These are phyloP conservation scores for Drosophila parvula DNA, from an alignment of 1,140 invertebrate genomes.

Conservation along the genomic window DNA sequence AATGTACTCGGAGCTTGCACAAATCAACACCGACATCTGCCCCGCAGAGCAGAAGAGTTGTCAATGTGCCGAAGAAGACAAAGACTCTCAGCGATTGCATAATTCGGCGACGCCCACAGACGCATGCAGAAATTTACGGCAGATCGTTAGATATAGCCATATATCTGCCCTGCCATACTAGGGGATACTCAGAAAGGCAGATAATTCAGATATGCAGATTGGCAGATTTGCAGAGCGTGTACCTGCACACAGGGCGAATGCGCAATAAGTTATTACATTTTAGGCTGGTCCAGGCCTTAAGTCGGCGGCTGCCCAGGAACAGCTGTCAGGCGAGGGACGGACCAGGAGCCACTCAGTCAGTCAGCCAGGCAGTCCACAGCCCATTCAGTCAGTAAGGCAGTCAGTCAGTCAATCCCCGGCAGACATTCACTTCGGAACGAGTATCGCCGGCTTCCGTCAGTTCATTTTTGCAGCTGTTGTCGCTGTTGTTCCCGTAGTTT, in stretches of 20 bases:
- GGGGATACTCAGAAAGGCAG: conserved; percentile 14
- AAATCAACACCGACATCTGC: conserved; percentile 34
- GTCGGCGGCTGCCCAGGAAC: conserved; percentile 30
- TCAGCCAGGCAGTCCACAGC: conserved; percentile 32
- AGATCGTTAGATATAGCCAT: conserved; percentile 37
- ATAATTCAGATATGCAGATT: conserved; percentile 31
- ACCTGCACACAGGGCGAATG: conserved; percentile 42
- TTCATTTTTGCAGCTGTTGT: conserved; percentile 68
- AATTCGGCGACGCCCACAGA: conserved; percentile 57
- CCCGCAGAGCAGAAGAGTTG: conserved; percentile 38
- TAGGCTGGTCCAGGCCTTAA: conserved; percentile 29
- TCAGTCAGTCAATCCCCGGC: conserved; percentile 22
- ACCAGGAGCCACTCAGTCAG: conserved; percentile 28
- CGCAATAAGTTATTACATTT: conserved; percentile 51
- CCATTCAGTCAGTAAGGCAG: conserved; percentile 42
- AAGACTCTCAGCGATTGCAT: conserved; percentile 64
- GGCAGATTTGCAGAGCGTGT: conserved; percentile 3
- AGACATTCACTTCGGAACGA: conserved; percentile 55
- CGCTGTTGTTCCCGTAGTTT: conserved; percentile 55
- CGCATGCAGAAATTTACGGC: conserved; percentile 45
- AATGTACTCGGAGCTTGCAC: conserved; percentile 52
- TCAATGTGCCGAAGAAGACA: conserved; percentile 57
- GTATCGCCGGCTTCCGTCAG: conserved; percentile 69
- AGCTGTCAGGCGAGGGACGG: conserved; percentile 36
- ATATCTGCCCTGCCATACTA: conserved; percentile 33